Evolutionary conservation across 2,888 invertebrate genomes (phyloP), one percentile per base, ranked within the genome.

Genomic region (Monochamus alternatus): DNA sequence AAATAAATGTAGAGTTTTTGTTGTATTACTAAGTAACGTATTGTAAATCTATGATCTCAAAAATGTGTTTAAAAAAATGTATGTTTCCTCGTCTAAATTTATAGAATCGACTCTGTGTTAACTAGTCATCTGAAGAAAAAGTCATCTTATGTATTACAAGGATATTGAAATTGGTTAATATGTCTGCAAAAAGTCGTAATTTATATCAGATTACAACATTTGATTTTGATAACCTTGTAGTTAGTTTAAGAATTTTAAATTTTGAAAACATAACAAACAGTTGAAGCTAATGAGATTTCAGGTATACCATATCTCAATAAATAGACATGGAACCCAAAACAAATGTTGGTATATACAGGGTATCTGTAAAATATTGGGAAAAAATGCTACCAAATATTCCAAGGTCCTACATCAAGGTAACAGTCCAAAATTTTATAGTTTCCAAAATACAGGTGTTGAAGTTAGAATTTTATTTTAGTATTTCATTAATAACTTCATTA

Each of bases 31-130:
- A 9, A 51, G 22, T 66, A 66, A 5, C 52, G 12, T 55, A 66
- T 69, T 68, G 43, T 52, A 38, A 60, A 60, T 60, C 60, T 60
- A 58, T 69, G 69, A 69, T 69, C 69, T 69, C 69, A 69, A 69
- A 69, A 69, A 69, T 60, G n/a, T 31, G 31, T 32, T 66, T 43
- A 47, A 47, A 55, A 64, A 64, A 22, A 64, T 44, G 51, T 67
- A 30, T 55, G 22, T 43, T 68, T 38, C 60, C 22, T 8, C n/a
- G 47, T 69, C 69, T 14, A 69, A 60, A 51, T 69, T 59, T n/a
- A 60, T 60, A 60, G 60, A 60, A 30, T n/a, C 14, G 32, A 38
- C 38, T 69, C 58, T 9, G 22, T 30, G 44, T 60, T 43, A 44
- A 69, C 60, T 69, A 59, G 60, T 60, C 69, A 69, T 8, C 30